A percentile compares a stretch with the other conserved stretches of the same genome.
phyloP scores from a whole-genome alignment of 2,888 invertebrate genomes.

The Drosophila kokeensis region DNA sequence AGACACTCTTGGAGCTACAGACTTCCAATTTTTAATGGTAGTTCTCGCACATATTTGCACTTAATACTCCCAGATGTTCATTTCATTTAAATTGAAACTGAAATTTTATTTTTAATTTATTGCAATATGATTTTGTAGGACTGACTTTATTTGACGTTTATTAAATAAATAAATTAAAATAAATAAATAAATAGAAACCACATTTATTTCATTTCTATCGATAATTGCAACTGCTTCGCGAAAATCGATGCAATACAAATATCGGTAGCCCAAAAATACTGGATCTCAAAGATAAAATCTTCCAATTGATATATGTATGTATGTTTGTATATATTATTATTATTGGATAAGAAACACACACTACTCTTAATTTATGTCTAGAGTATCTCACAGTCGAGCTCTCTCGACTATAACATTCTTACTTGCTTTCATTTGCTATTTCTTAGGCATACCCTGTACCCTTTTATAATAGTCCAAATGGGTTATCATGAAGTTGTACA shows the following conservation, averaged over 20 bases:
- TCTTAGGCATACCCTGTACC: background rate
- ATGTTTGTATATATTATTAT: background rate
- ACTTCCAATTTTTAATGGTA: background rate
- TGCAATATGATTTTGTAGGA: background rate
- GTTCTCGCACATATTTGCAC: background rate
- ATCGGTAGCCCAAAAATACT: background rate
- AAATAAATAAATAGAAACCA: no score
- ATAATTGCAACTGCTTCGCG: background rate
- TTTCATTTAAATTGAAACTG: background rate
- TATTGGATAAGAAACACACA: background rate
- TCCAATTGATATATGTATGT: no score
- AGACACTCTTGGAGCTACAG: no score
- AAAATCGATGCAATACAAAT: background rate
- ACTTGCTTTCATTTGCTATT: background rate
- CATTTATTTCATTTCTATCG: background rate
- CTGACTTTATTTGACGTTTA: no score
- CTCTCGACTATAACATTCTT: background rate
- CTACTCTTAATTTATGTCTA: background rate
- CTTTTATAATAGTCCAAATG: background rate
- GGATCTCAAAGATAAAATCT: background rate
- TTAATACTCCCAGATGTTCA: background rate
- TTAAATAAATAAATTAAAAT: no score
- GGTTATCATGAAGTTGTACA: background rate
- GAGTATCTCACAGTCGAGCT: background rate
- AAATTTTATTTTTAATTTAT: constrained; percentile 1